phyloP scores from a whole-genome alignment of 2,888 invertebrate species.

The Gortyna flavago region DNA sequence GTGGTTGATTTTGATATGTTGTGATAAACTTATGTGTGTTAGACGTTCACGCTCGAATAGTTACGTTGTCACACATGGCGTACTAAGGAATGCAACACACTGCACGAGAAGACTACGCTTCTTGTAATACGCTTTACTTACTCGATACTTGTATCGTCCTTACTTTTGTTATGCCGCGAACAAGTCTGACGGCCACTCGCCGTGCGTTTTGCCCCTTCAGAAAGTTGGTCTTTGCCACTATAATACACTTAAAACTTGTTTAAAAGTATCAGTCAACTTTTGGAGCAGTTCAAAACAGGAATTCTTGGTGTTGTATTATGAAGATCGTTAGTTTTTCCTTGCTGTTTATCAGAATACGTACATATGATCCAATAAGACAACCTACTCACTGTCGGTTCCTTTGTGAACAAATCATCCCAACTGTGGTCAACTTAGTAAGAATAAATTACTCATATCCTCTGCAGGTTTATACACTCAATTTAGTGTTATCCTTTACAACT shows the following conservation, averaged over 20 bases:
- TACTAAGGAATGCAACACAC: constrained; percentile 76
- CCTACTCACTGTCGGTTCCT: constrained; percentile 51
- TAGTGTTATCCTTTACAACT: constrained; percentile 53
- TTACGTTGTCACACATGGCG: constrained; percentile 79
- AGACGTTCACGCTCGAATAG: constrained; percentile 76
- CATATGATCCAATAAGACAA: constrained; percentile 14
- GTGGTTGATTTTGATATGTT: constrained; percentile 65
- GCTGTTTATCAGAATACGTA: constrained; percentile 11
- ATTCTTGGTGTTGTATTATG: background rate
- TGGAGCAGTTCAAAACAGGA: constrained; percentile 11
- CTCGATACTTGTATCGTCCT: constrained; percentile 58
- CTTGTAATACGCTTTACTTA: constrained; percentile 55
- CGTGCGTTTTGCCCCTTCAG: constrained; percentile 35
- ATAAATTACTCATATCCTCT: constrained; percentile 72
- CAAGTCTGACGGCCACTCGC: constrained; percentile 41
- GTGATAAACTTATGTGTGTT: constrained; percentile 72
- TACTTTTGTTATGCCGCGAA: constrained; percentile 58
- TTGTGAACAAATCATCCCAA: constrained; percentile 63
- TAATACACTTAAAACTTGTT: constrained; percentile 41
- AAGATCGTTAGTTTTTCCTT: constrained; percentile 5
- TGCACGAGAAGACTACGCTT: constrained; percentile 58
- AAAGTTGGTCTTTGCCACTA: constrained; percentile 10
- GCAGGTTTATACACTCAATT: constrained; percentile 57
- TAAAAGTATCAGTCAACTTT: constrained; percentile 39
- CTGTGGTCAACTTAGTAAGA: constrained; percentile 58